phyloP scores from a whole-genome alignment of 2,797 vertebrate genomes.

The Crocodylus rhombifer region DNA sequence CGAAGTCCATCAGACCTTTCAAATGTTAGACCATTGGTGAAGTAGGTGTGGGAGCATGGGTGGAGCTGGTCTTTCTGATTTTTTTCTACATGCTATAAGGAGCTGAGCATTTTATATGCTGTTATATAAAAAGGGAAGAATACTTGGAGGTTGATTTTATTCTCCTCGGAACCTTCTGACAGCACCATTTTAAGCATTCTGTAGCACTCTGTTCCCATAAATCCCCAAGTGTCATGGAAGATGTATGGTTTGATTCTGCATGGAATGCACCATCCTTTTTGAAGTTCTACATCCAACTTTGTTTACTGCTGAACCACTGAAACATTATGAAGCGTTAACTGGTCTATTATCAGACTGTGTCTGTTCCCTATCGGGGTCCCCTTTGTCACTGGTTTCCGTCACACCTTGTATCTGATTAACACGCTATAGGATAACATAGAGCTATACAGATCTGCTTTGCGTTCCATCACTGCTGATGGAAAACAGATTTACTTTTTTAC shows the following conservation, averaged over 20 bases:
- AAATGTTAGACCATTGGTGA: background rate
- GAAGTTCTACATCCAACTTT: conserved; percentile 78
- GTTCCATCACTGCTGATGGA: conserved; percentile 84
- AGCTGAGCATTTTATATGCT: background rate
- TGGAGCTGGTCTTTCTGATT: background rate
- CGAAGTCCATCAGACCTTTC: background rate
- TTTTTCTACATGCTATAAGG: background rate
- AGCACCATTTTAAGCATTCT: conserved; percentile 65
- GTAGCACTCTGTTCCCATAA: conserved; percentile 74
- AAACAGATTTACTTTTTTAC: conserved; percentile 85
- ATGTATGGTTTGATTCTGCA: conserved; percentile 59
- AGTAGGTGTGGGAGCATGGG: background rate
- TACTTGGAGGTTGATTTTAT: conserved; percentile 54
- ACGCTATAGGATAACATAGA: conserved; percentile 80
- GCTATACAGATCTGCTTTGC: conserved; percentile 84
- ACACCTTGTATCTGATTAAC: conserved; percentile 83
- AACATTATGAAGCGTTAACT: conserved; percentile 76
- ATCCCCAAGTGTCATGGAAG: conserved; percentile 64
- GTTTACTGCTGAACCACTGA: conserved; percentile 76
- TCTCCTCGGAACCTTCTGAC: conserved; percentile 60
- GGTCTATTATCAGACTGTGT: conserved; percentile 73
- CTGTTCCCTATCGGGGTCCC: conserved; percentile 80
- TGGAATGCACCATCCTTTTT: conserved; percentile 80
- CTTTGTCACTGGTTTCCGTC: conserved; percentile 82
- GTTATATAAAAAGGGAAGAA: conserved; percentile 65